These are phyloP conservation scores for Cyprinus carpio DNA, from an alignment of 2,113 vertebrate genomes.

Conservation along the genomic window DNA sequence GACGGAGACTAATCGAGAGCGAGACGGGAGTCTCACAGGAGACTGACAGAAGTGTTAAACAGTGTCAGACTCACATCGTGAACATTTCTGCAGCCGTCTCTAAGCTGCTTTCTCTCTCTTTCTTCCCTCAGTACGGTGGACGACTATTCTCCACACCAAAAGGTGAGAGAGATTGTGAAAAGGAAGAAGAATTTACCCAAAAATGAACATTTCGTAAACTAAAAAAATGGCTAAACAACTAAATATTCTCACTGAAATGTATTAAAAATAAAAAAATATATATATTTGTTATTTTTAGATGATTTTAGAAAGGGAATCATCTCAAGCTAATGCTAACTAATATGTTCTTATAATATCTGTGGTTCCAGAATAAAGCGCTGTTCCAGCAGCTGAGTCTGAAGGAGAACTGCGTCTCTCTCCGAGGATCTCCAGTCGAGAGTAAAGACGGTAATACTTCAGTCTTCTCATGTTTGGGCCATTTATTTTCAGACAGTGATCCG, in stretches of 20 bases:
- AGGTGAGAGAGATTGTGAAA: constrained; percentile 61
- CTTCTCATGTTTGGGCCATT: not conserved
- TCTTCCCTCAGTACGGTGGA: constrained; percentile 87
- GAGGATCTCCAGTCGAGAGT: constrained; percentile 79
- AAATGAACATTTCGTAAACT: not conserved
- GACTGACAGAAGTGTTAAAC: too few species aligned
- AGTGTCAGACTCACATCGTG: not conserved
- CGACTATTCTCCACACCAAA: constrained; percentile 90
- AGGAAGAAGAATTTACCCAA: not conserved
- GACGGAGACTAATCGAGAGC: too few species aligned
- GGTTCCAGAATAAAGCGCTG: constrained; percentile 87
- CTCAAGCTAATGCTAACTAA: too few species aligned
- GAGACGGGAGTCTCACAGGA: too few species aligned
- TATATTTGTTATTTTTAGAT: too few species aligned
- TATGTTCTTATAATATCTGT: constrained; percentile 6
- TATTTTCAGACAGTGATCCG: too few species aligned
- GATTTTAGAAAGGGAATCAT: too few species aligned
- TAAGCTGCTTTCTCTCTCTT: constrained; percentile 15
- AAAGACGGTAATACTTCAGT: constrained; percentile 82
- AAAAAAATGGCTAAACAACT: too few species aligned
- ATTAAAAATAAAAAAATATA: too few species aligned
- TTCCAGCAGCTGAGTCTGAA: constrained; percentile 95
- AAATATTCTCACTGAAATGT: too few species aligned
- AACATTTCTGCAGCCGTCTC: not conserved
- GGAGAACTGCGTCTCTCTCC: constrained; percentile 88